These are phyloP conservation scores for Vulpes vulpes DNA, from an alignment of 2,113 vertebrate genomes.

Conservation along the genomic window DNA sequence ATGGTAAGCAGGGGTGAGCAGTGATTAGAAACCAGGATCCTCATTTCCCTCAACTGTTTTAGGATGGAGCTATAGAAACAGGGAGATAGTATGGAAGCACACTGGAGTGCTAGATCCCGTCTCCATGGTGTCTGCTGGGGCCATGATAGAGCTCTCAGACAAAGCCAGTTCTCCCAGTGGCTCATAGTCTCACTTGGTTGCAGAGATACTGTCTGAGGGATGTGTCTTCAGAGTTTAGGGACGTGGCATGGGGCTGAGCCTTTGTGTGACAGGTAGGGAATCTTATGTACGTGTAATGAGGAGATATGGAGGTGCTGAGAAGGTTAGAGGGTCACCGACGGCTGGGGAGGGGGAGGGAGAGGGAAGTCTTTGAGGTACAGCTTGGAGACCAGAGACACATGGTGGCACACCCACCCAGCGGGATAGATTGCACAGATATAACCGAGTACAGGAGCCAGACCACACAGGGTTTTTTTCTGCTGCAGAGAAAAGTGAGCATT, in stretches of 20 bases:
- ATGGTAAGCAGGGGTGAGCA: accelerated
- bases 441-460: neutral
- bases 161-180: neutral
- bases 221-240: too few species aligned
- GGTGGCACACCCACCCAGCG: accelerated
- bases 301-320: accelerated
- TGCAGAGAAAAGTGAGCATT: neutral
- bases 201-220: accelerated
- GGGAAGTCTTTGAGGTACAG: accelerated
- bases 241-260: accelerated
- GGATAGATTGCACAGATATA: accelerated
- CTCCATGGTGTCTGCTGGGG: neutral
- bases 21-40: neutral
- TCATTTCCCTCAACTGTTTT: neutral
- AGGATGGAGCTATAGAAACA: neutral
- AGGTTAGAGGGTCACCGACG: accelerated
- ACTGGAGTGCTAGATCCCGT: accelerated
- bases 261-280: accelerated
- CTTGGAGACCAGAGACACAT: accelerated
- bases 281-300: accelerated
- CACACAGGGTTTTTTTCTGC: neutral
- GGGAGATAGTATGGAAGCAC: neutral
- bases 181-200: accelerated
- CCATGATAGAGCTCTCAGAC: neutral
- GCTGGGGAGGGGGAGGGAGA: neutral